These are phyloP conservation scores for Hirtodrosophila duncani DNA, from an alignment of 2,888 invertebrate genomes.

Conservation along the genomic window DNA sequence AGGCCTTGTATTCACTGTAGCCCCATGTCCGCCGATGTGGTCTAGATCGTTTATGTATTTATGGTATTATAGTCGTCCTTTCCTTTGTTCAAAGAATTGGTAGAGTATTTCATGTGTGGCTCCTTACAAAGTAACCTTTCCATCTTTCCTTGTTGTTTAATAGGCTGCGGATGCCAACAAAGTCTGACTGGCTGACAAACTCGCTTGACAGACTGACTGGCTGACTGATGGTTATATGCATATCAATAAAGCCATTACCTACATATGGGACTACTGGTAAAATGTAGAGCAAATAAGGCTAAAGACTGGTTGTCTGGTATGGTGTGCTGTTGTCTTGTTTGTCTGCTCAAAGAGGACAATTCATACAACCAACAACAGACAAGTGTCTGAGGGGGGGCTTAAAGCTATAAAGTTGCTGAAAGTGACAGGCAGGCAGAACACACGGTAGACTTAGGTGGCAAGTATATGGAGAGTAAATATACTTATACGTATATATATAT, in stretches of 20 bases:
- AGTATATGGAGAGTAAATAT: slow-evolving; percentile 3
- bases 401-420: slow-evolving; percentile 20
- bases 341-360: too few relatives aligned
- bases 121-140: too few relatives aligned
- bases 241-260: slow-evolving; percentile 59
- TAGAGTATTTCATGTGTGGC: too few relatives aligned
- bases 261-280: slow-evolving; percentile 16
- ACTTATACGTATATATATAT: slow-evolving; percentile 11
- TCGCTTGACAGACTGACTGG: slow-evolving; percentile 32
- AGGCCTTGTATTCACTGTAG: too few relatives aligned
- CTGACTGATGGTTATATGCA: slow-evolving; percentile 51
- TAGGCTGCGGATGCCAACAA: slow-evolving; percentile 52
- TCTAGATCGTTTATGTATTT: too few relatives aligned
- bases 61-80: too few relatives aligned
- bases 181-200: slow-evolving; percentile 27
- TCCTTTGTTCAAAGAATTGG: too few relatives aligned
- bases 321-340: background rate
- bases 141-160: slow-evolving; percentile 37
- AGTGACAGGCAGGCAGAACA: slow-evolving; percentile 19
- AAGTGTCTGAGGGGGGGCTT: background rate
- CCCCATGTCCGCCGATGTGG: too few relatives aligned
- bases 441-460: slow-evolving; percentile 10
- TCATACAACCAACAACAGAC: too few relatives aligned
- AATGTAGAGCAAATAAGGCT: slow-evolving; percentile 47
- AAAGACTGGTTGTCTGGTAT: slow-evolving; percentile 16